Evolutionary conservation across 1,140 invertebrate species (phyloP), one percentile per base, ranked within the genome.

Genomic region (Drosophila albomicans): DNA sequence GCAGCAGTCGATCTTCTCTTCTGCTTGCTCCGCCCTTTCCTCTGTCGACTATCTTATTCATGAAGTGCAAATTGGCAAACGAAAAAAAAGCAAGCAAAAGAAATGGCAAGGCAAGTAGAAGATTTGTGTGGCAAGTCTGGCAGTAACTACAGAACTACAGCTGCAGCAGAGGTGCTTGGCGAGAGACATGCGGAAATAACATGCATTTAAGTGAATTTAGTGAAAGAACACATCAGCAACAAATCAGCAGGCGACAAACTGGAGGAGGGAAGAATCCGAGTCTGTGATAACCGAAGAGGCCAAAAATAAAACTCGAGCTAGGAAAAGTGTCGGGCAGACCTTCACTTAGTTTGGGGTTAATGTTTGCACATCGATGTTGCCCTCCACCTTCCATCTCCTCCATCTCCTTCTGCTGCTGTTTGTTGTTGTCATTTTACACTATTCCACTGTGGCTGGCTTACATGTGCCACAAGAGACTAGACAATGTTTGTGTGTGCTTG

Each of bases 151-250:
- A 54, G 38, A 54, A 65, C 25, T 54, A 8, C 48, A 54, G 38
- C 51, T 32, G 8, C 51, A 11, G 30, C 41, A 46, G 70, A 43
- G 28, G 56, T 71, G 77, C 57, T 38, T 59, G 65, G 77, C 73
- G 85, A 78, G 84, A 75, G 80, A 89, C 75, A 88, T 88, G 85
- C 85, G 85, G 85, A 89, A 88, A 81, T 88, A 89, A 89, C 85
- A 88, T 48, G 81, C 78, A 75, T 88, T 89, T 88, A 88, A 88
- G 85, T 88, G 85, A 88, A 79, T 88, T 88, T 88, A 88, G 71
- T 88, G 85, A 88, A 85, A 89, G 85, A 88, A 88, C 80, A 84
- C 77, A 87, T 87, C 84, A 79, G 78, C 84, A 75, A 82, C 73
- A 89, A 88, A 87, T 87, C 85, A 88, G 59, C 35, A 35, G 66